phyloP scores from a whole-genome alignment of 1,140 invertebrate species.

The Drosophila busckii region DNA sequence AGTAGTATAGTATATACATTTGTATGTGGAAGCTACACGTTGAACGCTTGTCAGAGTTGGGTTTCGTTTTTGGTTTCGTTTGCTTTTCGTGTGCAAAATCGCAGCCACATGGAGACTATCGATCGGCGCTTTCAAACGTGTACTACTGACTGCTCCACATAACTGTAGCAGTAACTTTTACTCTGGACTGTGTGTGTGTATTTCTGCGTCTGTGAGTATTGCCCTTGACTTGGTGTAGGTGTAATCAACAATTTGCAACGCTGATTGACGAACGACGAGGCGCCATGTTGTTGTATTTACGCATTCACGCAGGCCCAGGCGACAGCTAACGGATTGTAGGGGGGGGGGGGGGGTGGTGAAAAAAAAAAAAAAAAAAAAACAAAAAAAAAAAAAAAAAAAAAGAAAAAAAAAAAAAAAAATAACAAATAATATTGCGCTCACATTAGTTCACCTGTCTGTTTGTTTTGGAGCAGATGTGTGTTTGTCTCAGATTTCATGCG shows the following conservation, averaged over 20 bases:
- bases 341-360: slow-evolving; percentile 1
- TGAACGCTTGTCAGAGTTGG: slow-evolving; percentile 17
- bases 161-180: slow-evolving; percentile 43
- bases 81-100: slow-evolving; percentile 73
- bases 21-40: slow-evolving; percentile 42
- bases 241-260: slow-evolving; percentile 75
- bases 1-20: slow-evolving; percentile 25
- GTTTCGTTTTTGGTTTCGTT: slow-evolving; percentile 42
- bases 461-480: slow-evolving; percentile 8
- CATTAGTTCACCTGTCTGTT: background rate
- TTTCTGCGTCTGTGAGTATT: too few species aligned
- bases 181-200: slow-evolving; percentile 39
- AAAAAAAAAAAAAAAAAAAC: too few species aligned
- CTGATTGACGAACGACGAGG: slow-evolving; percentile 65
- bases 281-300: slow-evolving; percentile 19
- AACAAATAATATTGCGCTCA: slow-evolving; percentile 1
- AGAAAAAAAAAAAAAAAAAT: slow-evolving; percentile 21
- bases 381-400: slow-evolving; percentile 24
- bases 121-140: slow-evolving; percentile 48
- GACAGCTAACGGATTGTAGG: too few species aligned
- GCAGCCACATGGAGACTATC: slow-evolving; percentile 57
- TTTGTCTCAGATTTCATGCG: background rate
- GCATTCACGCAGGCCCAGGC: slow-evolving; percentile 24
- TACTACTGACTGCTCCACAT: slow-evolving; percentile 43
- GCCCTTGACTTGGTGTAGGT: slow-evolving; percentile 73